These are phyloP conservation scores for Neuroterus valhalla DNA, from an alignment of 1,140 invertebrate species.

Conservation along the genomic window DNA sequence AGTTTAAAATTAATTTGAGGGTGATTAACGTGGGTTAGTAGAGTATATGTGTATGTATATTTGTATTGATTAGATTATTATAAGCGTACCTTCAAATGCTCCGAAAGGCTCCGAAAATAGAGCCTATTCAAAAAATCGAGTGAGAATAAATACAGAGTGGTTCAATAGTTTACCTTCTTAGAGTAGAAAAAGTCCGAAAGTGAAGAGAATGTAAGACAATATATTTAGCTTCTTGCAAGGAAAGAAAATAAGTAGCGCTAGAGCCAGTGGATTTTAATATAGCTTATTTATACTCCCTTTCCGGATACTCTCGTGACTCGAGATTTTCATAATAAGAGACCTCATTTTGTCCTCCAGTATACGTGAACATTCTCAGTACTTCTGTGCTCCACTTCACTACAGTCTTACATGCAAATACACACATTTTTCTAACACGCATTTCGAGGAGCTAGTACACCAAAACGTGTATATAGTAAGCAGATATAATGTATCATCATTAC, in stretches of 20 bases:
- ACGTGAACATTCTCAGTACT: slow-evolving; percentile 7
- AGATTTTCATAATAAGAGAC: slow-evolving; percentile 28
- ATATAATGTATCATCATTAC: too few relatives aligned
- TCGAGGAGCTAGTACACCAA: too few relatives aligned
- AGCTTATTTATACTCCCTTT: slow-evolving; percentile 16
- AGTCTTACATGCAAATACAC: neutral
- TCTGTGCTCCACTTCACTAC: neutral
- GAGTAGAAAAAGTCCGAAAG: neutral
- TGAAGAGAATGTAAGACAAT: neutral
- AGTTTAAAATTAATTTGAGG: too few relatives aligned
- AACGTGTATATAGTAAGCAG: too few relatives aligned
- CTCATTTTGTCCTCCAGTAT: slow-evolving; percentile 18
- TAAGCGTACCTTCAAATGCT: too few relatives aligned
- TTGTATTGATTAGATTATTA: too few relatives aligned
- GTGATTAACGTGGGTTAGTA: too few relatives aligned
- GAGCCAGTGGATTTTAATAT: slow-evolving; percentile 18
- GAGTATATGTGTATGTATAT: too few relatives aligned
- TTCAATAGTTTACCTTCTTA: slow-evolving; percentile 8
- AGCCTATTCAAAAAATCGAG: neutral
- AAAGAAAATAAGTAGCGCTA: neutral
- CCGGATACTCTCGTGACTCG: neutral
- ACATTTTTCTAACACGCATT: too few relatives aligned
- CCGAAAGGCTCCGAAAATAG: too few relatives aligned
- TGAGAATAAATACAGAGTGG: neutral
- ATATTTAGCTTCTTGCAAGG: neutral